Evolutionary conservation across 2,888 invertebrate genomes (phyloP).

Genomic region (Tenthredo amoena): DNA sequence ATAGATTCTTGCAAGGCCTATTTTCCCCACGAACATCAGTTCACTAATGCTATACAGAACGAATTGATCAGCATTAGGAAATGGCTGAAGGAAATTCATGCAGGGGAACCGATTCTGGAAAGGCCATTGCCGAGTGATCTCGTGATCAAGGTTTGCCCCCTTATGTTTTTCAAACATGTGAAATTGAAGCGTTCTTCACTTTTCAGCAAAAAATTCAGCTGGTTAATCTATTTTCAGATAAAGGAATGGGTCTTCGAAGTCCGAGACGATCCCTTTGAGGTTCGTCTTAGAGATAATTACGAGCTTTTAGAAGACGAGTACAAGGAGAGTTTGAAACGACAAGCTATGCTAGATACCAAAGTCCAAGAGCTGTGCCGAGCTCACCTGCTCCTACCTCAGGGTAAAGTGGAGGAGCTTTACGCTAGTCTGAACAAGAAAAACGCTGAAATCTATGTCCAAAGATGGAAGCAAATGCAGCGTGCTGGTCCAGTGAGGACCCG

Average conservation of each 20-base stretch:
- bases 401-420: slow-evolving; percentile 94
- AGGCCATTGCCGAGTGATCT: slow-evolving; percentile 93
- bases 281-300: slow-evolving; percentile 96
- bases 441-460: slow-evolving; percentile 97
- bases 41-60: slow-evolving; percentile 92
- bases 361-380: slow-evolving; percentile 90
- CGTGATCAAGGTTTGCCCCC: slow-evolving; percentile 86
- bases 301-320: slow-evolving; percentile 97
- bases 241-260: slow-evolving; percentile 95
- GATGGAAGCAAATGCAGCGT: slow-evolving; percentile 88
- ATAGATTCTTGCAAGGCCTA: slow-evolving; percentile 84
- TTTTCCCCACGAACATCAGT: slow-evolving; percentile 94
- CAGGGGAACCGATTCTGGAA: slow-evolving; percentile 81
- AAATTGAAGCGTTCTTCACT: background rate
- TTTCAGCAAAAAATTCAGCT: background rate
- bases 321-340: slow-evolving; percentile 93
- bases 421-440: slow-evolving; percentile 93
- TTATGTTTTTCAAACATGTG: slow-evolving; percentile 30
- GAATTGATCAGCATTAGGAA: slow-evolving; percentile 95
- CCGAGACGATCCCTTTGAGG: slow-evolving; percentile 99
- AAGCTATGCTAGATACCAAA: slow-evolving; percentile 93
- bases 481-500: slow-evolving; percentile 84
- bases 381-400: slow-evolving; percentile 90
- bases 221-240: slow-evolving; percentile 80
- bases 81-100: slow-evolving; percentile 94